These are phyloP conservation scores for Cladorhizidae sp. DNA, from an alignment of 37 sponge, comb jelly and placozoan species.

Conservation along the genomic window DNA sequence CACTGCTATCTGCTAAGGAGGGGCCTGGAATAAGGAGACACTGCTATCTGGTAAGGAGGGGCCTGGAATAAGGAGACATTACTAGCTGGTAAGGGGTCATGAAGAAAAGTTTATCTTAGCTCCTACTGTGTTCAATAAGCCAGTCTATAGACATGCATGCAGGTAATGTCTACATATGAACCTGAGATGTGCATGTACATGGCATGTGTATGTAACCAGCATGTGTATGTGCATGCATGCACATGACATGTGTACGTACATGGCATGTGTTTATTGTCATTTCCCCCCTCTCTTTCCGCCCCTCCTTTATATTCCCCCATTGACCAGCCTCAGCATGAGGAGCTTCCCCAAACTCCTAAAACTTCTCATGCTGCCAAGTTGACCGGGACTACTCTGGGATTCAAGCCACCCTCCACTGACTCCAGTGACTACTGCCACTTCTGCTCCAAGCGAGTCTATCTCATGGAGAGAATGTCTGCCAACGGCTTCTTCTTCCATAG, in stretches of 20 bases:
- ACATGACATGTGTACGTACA: not conserved
- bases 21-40: too few relatives aligned
- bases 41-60: too few relatives aligned
- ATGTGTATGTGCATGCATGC: not conserved
- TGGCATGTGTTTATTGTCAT: not conserved
- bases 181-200: too few relatives aligned
- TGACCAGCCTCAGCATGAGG: not conserved
- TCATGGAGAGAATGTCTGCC: constrained; percentile 84
- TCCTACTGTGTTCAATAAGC: too few relatives aligned
- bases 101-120: too few relatives aligned
- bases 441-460: constrained; percentile 77
- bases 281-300: not conserved
- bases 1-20: too few relatives aligned
- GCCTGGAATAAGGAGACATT: too few relatives aligned
- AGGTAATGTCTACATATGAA: too few relatives aligned
- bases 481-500: constrained; percentile 89
- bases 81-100: too few relatives aligned
- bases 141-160: too few relatives aligned
- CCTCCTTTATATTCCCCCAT: not conserved
- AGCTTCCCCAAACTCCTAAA: constrained; percentile 1
- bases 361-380: not conserved
- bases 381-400: constrained; percentile 10
- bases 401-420: constrained; percentile 7
- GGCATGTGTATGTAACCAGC: too few relatives aligned
- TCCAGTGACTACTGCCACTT: constrained; percentile 79